Conservation (phyloP, 2,797 vertebrate species). For the Fistularia tabacaria region DNA sequence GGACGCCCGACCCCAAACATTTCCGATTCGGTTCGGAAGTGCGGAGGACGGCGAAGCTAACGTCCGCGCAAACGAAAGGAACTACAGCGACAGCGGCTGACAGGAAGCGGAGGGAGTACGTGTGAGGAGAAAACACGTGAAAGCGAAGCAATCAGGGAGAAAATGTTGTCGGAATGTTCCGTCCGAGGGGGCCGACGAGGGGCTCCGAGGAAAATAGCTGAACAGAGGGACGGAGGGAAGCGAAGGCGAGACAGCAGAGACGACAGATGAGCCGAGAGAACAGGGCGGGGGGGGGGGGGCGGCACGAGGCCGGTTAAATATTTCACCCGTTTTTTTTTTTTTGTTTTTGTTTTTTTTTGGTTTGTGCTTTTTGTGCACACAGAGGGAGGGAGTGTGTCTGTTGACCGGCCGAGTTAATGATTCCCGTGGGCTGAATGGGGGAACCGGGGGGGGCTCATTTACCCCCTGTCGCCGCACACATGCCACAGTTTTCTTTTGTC, state of each 20-base stretch:
- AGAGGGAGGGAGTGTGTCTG: slow-evolving; percentile 60
- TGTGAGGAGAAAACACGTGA: slow-evolving; percentile 21
- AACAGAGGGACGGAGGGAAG: slow-evolving; percentile 49
- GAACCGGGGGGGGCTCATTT: slow-evolving; percentile 40
- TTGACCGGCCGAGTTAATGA: slow-evolving; percentile 69
- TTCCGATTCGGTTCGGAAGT: no score
- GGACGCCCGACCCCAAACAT: no score
- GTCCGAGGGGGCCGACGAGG: slow-evolving; percentile 35
- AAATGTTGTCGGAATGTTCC: no score
- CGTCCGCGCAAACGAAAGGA: neutral
- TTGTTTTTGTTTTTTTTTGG: slow-evolving; percentile 46
- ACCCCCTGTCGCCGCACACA: slow-evolving; percentile 51
- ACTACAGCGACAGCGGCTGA: no score
- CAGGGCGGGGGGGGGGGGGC: slow-evolving; percentile 47
- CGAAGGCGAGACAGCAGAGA: slow-evolving; percentile 59
- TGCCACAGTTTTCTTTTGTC: slow-evolving; percentile 18
- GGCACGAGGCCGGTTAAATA: slow-evolving; percentile 52
- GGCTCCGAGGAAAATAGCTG: slow-evolving; percentile 44
- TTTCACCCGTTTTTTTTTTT: slow-evolving; percentile 61
- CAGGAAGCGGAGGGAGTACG: neutral
- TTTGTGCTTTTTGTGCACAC: slow-evolving; percentile 40
- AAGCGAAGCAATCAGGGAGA: slow-evolving; percentile 20
- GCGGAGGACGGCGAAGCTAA: no score
- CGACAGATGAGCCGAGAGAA: slow-evolving; percentile 66
- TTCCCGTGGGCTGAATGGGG: slow-evolving; percentile 61